A percentile compares a stretch with the other conserved stretches of the same genome.
phyloP scores from a whole-genome alignment of 2,888 invertebrate species.

The Pardosa pseudoannulata region DNA sequence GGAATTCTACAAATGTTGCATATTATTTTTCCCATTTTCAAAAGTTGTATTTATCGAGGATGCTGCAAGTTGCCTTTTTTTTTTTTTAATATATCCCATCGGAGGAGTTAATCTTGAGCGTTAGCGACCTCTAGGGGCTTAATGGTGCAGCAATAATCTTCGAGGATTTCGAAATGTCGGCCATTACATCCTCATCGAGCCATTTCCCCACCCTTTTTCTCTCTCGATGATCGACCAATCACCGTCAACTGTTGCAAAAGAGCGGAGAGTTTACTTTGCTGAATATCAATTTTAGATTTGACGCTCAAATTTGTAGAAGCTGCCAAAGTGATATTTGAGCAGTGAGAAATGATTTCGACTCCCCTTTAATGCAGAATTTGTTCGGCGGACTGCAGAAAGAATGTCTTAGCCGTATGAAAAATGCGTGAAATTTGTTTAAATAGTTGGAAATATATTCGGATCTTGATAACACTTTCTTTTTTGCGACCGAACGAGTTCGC shows the following conservation, averaged over 20 bases:
- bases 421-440: background rate
- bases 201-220: background rate
- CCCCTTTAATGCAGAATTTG: background rate
- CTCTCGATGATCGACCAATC: conserved; percentile 13
- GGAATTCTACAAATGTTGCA: too few relatives aligned
- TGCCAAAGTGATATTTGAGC: conserved; percentile 15
- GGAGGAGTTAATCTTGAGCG: background rate
- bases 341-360: background rate
- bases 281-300: conserved; percentile 19
- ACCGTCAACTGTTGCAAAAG: conserved; percentile 15
- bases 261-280: conserved; percentile 10
- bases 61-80: too few relatives aligned
- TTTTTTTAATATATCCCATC: background rate
- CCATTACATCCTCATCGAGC: conserved; percentile 8
- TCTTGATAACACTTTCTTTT: too few relatives aligned
- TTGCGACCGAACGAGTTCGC: too few relatives aligned
- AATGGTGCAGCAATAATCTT: conserved; percentile 7
- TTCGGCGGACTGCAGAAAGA: background rate
- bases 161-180: background rate
- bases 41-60: too few relatives aligned
- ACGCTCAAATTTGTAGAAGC: background rate
- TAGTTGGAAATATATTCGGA: background rate
- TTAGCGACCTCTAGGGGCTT: background rate
- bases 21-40: too few relatives aligned
- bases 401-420: background rate